These are phyloP conservation scores for Cyphomyrus plagiostoma DNA, from an alignment of 2,113 vertebrate genomes.

Conservation along the genomic window DNA sequence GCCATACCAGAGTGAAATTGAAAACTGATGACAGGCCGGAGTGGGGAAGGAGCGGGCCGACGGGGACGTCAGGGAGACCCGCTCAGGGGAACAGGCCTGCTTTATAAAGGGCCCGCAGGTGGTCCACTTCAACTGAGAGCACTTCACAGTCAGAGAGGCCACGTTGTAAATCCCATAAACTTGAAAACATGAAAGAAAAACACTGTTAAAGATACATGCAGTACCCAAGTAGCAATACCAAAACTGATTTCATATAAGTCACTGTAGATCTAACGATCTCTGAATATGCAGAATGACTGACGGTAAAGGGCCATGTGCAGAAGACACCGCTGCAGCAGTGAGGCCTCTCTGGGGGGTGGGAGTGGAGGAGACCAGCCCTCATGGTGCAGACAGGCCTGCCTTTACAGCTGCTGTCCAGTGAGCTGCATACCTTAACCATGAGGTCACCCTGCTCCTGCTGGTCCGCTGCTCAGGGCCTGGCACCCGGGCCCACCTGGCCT, in stretches of 20 bases:
- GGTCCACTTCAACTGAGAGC: background rate
- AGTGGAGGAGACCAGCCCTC: background rate
- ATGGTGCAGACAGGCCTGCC: background rate
- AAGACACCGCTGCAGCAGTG: background rate
- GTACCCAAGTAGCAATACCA: background rate
- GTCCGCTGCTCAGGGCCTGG: slow-evolving; percentile 1
- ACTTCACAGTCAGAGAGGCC: too few species aligned
- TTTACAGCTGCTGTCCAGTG: background rate
- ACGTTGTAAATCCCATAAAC: background rate
- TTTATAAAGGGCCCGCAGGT: background rate
- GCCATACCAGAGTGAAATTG: background rate
- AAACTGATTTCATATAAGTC: background rate
- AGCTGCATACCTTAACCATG: slow-evolving; percentile 28
- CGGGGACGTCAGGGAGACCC: background rate
- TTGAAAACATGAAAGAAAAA: background rate
- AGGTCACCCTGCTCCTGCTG: slow-evolving; percentile 16
- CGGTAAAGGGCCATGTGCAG: background rate
- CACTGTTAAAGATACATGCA: background rate
- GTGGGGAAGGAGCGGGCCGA: background rate
- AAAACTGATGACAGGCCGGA: background rate
- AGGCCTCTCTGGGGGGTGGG: background rate
- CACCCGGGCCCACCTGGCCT: background rate
- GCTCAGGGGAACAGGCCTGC: background rate
- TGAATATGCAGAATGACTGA: background rate
- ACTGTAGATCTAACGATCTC: background rate